A percentile compares a stretch with the other conserved stretches of the same genome.
phyloP scores from a whole-genome alignment of 1,140 invertebrate species.

The Melipona quadrifasciata region DNA sequence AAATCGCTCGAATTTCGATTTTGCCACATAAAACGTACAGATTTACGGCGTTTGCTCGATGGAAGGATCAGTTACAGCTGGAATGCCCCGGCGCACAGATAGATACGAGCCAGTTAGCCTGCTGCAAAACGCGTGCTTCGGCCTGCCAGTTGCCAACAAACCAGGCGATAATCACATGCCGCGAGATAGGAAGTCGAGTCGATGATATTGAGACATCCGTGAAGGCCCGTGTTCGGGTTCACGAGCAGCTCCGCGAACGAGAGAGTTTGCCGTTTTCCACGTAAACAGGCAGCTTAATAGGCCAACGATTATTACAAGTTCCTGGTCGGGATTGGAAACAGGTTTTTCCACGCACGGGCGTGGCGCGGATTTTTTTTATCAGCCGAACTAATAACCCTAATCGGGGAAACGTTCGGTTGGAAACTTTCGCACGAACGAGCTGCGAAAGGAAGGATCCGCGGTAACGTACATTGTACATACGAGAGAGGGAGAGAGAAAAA shows the following conservation, averaged over 20 bases:
- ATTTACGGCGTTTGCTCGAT: not conserved
- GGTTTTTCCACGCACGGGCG: constrained; percentile 28
- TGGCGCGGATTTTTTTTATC: constrained; percentile 12
- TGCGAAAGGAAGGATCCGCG: not conserved
- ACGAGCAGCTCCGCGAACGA: not conserved
- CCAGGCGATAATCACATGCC: constrained; percentile 41
- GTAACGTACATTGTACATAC: not conserved
- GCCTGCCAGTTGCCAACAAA: constrained; percentile 35
- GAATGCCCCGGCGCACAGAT: constrained; percentile 13
- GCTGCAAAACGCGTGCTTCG: constrained; percentile 16
- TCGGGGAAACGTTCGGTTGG: not conserved
- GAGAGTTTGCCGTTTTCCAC: constrained; percentile 1
- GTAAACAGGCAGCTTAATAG: constrained; percentile 21
- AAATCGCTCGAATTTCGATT: not conserved
- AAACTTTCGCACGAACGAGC: not conserved
- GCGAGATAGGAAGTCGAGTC: not conserved
- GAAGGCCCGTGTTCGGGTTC: not conserved
- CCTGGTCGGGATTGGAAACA: constrained; percentile 10
- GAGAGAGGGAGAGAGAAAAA: too few relatives aligned
- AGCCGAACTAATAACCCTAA: constrained; percentile 13
- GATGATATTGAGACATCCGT: constrained; percentile 43
- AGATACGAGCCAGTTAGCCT: constrained; percentile 6
- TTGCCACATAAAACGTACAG: not conserved
- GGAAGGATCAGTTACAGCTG: not conserved
- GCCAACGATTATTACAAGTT: constrained; percentile 15